phyloP scores from a whole-genome alignment of 2,888 invertebrate genomes.

The Punctoribates punctum region DNA sequence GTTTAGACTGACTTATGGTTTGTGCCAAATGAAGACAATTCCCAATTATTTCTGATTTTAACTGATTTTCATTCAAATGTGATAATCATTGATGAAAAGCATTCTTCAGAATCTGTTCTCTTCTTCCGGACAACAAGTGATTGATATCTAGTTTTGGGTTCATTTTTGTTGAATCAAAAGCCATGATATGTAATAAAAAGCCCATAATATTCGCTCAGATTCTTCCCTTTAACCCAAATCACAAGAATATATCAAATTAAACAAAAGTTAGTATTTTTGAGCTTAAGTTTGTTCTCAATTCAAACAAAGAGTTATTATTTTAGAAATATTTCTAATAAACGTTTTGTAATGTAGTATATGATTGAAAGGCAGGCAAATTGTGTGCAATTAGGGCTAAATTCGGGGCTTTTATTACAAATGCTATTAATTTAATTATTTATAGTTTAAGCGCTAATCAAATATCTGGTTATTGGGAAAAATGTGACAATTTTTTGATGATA shows the following conservation, averaged over 20 bases:
- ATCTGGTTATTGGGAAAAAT: constrained; percentile 7
- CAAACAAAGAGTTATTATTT: background rate
- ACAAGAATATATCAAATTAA: too few relatives aligned
- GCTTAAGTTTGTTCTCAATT: background rate
- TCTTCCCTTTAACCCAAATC: background rate
- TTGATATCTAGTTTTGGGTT: constrained; percentile 33
- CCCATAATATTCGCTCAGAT: background rate
- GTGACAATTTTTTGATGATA: background rate
- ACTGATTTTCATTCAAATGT: background rate
- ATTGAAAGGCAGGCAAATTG: constrained; percentile 26
- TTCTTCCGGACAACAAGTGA: constrained; percentile 7
- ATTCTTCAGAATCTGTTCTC: background rate
- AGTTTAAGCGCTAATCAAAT: constrained; percentile 27
- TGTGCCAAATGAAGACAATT: constrained; percentile 21
- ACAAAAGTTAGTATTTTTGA: background rate
- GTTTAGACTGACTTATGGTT: background rate
- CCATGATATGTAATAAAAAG: constrained; percentile 24
- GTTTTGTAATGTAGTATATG: background rate
- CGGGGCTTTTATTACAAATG: constrained; percentile 22
- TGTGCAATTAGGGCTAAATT: constrained; percentile 35
- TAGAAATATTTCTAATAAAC: background rate
- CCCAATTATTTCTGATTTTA: background rate
- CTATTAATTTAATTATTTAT: background rate
- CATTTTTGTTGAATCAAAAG: background rate
- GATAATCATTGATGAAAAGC: background rate